Evolutionary conservation across 2,797 vertebrate species (phyloP).

Genomic region (Psittacula derbiana): DNA sequence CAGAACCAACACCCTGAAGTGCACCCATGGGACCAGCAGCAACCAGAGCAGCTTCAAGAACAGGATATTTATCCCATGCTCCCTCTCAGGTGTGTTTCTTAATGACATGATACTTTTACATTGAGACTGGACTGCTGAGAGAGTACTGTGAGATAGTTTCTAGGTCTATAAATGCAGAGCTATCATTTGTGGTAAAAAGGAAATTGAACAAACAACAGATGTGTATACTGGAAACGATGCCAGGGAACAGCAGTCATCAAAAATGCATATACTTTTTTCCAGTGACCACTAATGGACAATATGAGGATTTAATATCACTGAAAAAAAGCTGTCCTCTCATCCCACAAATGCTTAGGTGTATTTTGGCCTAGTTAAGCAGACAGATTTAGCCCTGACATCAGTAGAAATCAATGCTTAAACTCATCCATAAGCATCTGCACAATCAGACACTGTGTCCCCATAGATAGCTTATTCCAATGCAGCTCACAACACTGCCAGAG

Average conservation of each 20-base stretch:
- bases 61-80: background rate
- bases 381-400: background rate
- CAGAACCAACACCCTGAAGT: background rate
- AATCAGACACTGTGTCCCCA: background rate
- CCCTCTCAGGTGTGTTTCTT: background rate
- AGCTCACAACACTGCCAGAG: background rate
- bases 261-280: background rate
- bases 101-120: background rate
- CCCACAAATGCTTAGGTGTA: background rate
- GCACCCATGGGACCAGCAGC: fast-evolving
- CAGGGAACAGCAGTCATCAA: background rate
- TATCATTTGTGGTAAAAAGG: background rate
- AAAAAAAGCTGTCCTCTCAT: background rate
- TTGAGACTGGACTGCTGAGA: background rate
- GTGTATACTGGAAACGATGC: background rate
- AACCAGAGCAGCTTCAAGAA: background rate
- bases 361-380: background rate
- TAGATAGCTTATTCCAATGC: background rate
- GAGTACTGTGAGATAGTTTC: background rate
- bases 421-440: background rate
- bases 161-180: background rate
- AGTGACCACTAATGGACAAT: background rate
- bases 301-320: background rate
- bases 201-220: background rate
- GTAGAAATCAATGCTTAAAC: background rate